phyloP scores from a whole-genome alignment of 2,888 invertebrate species.

The Spatulosminthurus flaviceps region DNA sequence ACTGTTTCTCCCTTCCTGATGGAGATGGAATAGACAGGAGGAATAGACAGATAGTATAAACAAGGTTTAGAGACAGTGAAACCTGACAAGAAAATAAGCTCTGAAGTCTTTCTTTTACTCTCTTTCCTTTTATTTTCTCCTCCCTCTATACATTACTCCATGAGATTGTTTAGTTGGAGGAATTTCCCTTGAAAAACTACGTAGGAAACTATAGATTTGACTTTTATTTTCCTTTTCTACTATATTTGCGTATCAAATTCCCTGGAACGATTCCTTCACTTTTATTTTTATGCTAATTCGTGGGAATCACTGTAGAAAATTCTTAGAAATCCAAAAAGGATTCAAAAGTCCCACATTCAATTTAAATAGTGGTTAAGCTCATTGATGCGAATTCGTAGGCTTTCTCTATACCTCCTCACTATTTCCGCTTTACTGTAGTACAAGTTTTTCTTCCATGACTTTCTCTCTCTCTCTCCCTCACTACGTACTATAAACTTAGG shows the following conservation, averaged over 20 bases:
- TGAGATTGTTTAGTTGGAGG: not conserved
- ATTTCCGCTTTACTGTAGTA: not conserved
- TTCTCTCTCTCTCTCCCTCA: no score
- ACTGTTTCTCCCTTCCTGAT: not conserved
- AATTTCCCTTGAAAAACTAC: not conserved
- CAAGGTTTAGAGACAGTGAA: conserved; percentile 10
- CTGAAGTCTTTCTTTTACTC: not conserved
- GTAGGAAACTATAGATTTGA: conserved; percentile 4
- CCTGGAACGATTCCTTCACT: conserved; percentile 13
- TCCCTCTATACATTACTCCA: not conserved
- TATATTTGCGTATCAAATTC: conserved; percentile 3
- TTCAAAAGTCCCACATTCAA: conserved; percentile 22
- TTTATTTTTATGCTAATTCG: conserved; percentile 27
- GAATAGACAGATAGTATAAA: conserved; percentile 1
- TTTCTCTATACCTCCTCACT: not conserved
- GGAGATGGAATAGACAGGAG: not conserved
- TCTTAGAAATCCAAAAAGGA: not conserved
- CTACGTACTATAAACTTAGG: no score
- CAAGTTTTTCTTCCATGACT: no score
- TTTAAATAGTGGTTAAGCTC: conserved; percentile 20
- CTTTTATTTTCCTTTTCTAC: conserved; percentile 24
- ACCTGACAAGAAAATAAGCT: conserved; percentile 11
- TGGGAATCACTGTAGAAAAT: conserved; percentile 1
- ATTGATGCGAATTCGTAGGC: not conserved
- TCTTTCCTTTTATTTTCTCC: no score